phyloP scores from a whole-genome alignment of 2,113 vertebrate genomes.

The Oncorhynchus clarkii region DNA sequence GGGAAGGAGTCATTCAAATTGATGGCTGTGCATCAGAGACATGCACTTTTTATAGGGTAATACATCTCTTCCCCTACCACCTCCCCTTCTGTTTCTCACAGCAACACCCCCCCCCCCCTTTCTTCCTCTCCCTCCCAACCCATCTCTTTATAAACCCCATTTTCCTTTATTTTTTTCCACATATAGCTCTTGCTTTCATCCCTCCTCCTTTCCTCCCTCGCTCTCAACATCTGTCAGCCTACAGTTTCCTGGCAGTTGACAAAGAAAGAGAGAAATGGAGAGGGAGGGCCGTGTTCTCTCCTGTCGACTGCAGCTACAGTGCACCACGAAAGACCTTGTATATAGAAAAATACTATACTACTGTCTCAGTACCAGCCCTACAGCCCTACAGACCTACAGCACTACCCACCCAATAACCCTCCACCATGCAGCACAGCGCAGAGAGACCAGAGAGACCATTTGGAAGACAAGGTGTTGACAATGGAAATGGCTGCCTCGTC shows the following conservation, averaged over 20 bases:
- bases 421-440: background rate
- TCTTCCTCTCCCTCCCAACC: constrained; percentile 39
- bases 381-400: background rate
- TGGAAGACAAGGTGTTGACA: constrained; percentile 60
- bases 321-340: constrained; percentile 15
- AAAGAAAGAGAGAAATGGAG: constrained; percentile 20
- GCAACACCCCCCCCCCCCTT: constrained; percentile 9
- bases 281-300: constrained; percentile 6
- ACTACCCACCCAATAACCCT: background rate
- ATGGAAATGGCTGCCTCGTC: constrained; percentile 59
- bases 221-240: constrained; percentile 60
- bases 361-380: constrained; percentile 16
- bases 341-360: constrained; percentile 13
- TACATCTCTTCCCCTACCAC: constrained; percentile 59
- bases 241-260: constrained; percentile 57
- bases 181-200: constrained; percentile 13
- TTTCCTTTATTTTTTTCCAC: constrained; percentile 29
- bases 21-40: constrained; percentile 80
- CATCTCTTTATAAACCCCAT: constrained; percentile 41
- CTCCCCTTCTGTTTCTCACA: too few species aligned
- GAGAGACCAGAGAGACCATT: constrained; percentile 40
- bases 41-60: constrained; percentile 68
- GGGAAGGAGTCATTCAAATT: constrained; percentile 81
- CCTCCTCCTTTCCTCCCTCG: constrained; percentile 22
- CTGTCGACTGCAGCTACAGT: constrained; percentile 24